Percentiles rank a stretch among this genome's conserved stretches.
Conservation (phyloP, 2,797 vertebrate species). For the Vipera latastei region DNA sequence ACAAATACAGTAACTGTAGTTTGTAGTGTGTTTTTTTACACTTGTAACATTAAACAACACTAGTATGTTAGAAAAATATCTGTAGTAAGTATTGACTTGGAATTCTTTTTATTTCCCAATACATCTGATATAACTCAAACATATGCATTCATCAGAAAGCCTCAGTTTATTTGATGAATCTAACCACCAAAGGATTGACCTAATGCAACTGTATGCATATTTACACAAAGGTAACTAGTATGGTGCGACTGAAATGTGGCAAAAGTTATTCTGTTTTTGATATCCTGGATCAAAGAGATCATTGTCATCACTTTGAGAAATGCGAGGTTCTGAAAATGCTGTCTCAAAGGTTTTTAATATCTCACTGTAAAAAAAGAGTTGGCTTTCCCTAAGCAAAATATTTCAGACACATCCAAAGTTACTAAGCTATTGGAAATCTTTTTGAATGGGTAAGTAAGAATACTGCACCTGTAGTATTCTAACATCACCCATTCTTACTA, state of each 20-base stretch:
- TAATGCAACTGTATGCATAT: background rate
- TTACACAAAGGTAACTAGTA: background rate
- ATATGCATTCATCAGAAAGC: background rate
- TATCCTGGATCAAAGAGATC: background rate
- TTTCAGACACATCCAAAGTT: background rate
- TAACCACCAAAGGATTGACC: background rate
- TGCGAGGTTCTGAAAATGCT: background rate
- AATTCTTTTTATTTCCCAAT: background rate
- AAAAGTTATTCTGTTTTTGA: background rate
- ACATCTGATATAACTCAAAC: background rate
- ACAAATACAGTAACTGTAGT: background rate
- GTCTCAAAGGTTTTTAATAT: background rate
- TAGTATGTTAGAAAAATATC: background rate
- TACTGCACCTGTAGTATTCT: background rate
- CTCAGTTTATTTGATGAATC: background rate
- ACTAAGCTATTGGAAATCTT: background rate
- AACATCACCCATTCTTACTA: background rate
- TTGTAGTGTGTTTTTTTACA: background rate
- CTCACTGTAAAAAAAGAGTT: background rate
- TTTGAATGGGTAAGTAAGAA: background rate
- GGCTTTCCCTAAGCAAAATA: background rate
- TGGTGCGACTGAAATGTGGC: background rate
- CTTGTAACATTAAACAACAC: background rate
- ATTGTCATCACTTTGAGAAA: background rate
- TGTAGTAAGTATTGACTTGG: background rate